phyloP scores from a whole-genome alignment of 2,888 invertebrate genomes.

The Leptinotarsa rubiginosa region DNA sequence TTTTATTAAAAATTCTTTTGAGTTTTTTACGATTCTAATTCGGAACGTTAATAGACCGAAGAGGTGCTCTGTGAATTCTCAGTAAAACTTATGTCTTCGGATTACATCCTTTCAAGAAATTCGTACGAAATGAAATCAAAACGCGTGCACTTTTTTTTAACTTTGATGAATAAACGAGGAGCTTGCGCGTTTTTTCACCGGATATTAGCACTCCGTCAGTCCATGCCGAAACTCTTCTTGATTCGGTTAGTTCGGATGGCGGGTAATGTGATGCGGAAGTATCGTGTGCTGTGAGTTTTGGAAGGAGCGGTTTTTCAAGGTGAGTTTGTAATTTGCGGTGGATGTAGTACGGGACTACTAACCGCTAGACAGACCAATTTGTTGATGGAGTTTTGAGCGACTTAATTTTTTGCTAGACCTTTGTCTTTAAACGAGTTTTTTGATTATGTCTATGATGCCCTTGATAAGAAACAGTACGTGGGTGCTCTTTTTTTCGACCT shows the following conservation, averaged over 20 bases:
- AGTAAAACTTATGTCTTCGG: background rate
- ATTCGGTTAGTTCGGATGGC: constrained; percentile 18
- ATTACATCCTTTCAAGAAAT: background rate
- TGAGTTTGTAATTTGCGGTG: background rate
- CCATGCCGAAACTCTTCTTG: background rate
- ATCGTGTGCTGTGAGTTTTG: background rate
- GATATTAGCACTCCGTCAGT: constrained; percentile 9
- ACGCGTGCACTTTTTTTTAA: background rate
- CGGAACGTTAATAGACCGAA: background rate
- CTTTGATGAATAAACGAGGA: background rate
- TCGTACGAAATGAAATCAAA: background rate
- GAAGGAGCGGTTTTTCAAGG: background rate
- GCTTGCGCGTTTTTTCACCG: constrained; percentile 8
- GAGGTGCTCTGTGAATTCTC: background rate
- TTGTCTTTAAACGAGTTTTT: too few species aligned
- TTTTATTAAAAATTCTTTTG: too few species aligned
- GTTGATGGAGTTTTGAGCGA: too few species aligned
- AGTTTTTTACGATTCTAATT: background rate
- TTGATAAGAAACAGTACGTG: too few species aligned
- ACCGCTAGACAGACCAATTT: too few species aligned
- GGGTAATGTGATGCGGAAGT: background rate
- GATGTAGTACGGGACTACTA: too few species aligned
- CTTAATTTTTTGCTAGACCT: too few species aligned
- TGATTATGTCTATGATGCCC: too few species aligned
- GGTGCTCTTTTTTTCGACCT: too few species aligned